Conservation (phyloP, 2,888 invertebrate species). For the Tyria jacobaeae region DNA sequence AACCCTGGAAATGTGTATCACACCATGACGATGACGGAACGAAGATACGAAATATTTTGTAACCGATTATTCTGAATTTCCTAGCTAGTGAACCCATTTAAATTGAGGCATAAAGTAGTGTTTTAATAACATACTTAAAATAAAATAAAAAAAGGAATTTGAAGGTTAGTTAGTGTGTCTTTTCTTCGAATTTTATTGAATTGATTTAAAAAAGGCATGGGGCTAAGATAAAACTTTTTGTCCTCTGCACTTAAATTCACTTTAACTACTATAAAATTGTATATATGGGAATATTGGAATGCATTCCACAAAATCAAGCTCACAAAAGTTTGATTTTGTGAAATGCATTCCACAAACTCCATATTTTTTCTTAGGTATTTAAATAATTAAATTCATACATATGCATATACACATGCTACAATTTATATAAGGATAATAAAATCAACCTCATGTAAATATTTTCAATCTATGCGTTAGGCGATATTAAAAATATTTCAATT, state of each 20-base stretch:
- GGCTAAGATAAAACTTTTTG: too few species aligned
- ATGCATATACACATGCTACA: not conserved
- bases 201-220: not conserved
- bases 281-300: not conserved
- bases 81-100: not conserved
- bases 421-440: not conserved
- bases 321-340: too few species aligned
- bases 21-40: too few species aligned
- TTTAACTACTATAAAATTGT: too few species aligned
- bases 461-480: not conserved
- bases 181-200: not conserved
- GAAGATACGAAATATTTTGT: too few species aligned
- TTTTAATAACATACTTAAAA: not conserved
- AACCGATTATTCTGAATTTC: not conserved
- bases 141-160: too few species aligned
- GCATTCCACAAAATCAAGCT: not conserved
- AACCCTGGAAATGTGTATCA: too few species aligned
- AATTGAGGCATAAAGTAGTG: not conserved
- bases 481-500: conserved; percentile 32
- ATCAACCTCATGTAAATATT: not conserved
- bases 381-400: not conserved
- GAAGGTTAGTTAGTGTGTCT: not conserved
- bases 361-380: too few species aligned
- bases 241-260: too few species aligned
- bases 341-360: not conserved